These are phyloP conservation scores for Apogon hyalosoma DNA, from an alignment of 2,797 vertebrate species.

Conservation along the genomic window DNA sequence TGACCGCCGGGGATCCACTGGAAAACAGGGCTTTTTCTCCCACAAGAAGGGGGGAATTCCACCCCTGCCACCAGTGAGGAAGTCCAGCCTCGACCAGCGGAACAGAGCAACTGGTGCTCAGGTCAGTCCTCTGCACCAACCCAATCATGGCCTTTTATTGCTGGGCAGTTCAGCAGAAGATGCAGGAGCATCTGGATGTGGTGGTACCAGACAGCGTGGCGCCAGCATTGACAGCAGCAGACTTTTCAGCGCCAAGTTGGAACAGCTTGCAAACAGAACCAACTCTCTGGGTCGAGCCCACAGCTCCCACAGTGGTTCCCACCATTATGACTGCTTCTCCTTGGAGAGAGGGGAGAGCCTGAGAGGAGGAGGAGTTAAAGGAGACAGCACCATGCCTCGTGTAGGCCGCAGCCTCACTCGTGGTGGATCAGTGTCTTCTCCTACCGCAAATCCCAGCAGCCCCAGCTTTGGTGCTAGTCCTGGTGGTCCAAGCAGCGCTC, in stretches of 20 bases:
- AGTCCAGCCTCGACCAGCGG: slow-evolving; percentile 96
- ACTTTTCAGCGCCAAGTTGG: slow-evolving; percentile 94
- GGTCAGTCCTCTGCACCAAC: slow-evolving; percentile 82
- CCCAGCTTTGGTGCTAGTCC: slow-evolving; percentile 38
- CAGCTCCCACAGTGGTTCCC: slow-evolving; percentile 70
- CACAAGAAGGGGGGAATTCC: slow-evolving; percentile 94
- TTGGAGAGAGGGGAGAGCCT: slow-evolving; percentile 93
- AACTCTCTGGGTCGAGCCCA: slow-evolving; percentile 92
- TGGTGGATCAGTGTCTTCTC: slow-evolving; percentile 84
- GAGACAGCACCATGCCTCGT: slow-evolving; percentile 93
- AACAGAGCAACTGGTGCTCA: slow-evolving; percentile 89
- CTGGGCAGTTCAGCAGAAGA: slow-evolving; percentile 85
- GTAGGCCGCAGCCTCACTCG: slow-evolving; percentile 89
- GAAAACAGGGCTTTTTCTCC: slow-evolving; percentile 89
- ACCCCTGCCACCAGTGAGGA: slow-evolving; percentile 93
- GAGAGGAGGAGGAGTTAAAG: slow-evolving; percentile 82
- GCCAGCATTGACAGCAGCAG: slow-evolving; percentile 89
- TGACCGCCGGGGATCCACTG: slow-evolving; percentile 88
- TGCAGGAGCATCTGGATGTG: slow-evolving; percentile 55
- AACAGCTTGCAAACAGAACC: slow-evolving; percentile 93
- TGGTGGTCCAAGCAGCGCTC: slow-evolving; percentile 73
- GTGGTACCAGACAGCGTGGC: slow-evolving; percentile 72
- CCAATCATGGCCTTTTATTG: slow-evolving; percentile 79
- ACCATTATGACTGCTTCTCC: slow-evolving; percentile 94
- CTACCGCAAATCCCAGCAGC: slow-evolving; percentile 66